These are phyloP conservation scores for Lasioglossum oenotherae DNA, from an alignment of 2,888 invertebrate species.

Conservation along the genomic window DNA sequence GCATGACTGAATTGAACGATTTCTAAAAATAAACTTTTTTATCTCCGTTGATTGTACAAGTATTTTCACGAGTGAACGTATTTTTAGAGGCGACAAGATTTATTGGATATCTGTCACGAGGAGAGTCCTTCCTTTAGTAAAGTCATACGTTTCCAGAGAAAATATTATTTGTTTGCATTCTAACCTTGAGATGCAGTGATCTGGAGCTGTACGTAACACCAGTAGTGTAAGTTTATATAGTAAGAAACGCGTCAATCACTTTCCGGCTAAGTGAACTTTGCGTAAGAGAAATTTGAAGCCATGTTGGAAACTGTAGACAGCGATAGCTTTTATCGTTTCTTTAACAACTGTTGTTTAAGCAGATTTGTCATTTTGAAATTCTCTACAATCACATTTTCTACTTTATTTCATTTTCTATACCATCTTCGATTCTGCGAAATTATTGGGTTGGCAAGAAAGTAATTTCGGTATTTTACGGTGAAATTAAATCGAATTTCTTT, in stretches of 20 bases:
- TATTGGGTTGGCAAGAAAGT: too few relatives aligned
- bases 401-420: too few relatives aligned
- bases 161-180: background rate
- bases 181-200: background rate
- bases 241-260: background rate
- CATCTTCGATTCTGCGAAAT: too few relatives aligned
- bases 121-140: background rate
- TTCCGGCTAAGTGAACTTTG: background rate
- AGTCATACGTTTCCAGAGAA: background rate
- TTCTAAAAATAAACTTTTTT: background rate
- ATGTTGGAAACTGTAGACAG: background rate
- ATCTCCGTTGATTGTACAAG: background rate
- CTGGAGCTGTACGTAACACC: background rate
- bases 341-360: background rate
- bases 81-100: background rate
- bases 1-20: background rate
- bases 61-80: background rate
- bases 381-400: too few relatives aligned
- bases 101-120: background rate
- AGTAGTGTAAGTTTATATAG: background rate
- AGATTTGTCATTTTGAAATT: background rate
- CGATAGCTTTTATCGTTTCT: background rate
- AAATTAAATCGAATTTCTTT: too few relatives aligned
- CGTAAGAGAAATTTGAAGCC: constrained; percentile 4
- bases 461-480: too few relatives aligned